These are phyloP conservation scores for Actenoides lindsayi DNA, from an alignment of 2,113 vertebrate species.

Conservation along the genomic window DNA sequence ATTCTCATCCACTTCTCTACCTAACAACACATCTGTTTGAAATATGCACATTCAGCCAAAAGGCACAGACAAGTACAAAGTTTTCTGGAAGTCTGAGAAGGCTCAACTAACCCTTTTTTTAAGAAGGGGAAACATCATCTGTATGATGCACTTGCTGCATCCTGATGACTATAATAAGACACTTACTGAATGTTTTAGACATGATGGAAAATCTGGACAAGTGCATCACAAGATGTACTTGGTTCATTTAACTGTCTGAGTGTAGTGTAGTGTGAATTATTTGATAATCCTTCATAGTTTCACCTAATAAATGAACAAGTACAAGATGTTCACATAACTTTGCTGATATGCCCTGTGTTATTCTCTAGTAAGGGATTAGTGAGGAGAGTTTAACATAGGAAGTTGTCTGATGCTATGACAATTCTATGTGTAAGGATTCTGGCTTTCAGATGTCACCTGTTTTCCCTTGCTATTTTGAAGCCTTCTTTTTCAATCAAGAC, in stretches of 20 bases:
- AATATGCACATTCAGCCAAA: neutral
- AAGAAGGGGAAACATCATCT: neutral
- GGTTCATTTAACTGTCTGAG: neutral
- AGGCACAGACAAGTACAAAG: neutral
- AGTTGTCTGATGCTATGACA: neutral
- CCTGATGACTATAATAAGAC: neutral
- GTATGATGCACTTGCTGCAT: neutral
- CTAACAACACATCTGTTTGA: neutral
- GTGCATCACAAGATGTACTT: neutral
- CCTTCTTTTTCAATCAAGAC: neutral
- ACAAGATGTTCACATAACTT: neutral
- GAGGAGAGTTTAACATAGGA: neutral
- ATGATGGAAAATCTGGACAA: neutral
- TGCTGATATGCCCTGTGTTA: neutral
- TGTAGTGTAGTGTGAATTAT: neutral
- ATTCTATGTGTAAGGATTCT: neutral
- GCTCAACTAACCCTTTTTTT: neutral
- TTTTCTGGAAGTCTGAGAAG: neutral
- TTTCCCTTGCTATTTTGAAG: neutral
- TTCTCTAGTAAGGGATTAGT: neutral
- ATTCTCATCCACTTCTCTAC: neutral
- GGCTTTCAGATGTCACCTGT: neutral
- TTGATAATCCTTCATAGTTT: neutral
- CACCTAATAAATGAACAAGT: neutral
- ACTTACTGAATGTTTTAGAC: neutral